These are phyloP conservation scores for Myrmecobius fasciatus DNA, from an alignment of 2,113 vertebrate genomes.

Conservation along the genomic window DNA sequence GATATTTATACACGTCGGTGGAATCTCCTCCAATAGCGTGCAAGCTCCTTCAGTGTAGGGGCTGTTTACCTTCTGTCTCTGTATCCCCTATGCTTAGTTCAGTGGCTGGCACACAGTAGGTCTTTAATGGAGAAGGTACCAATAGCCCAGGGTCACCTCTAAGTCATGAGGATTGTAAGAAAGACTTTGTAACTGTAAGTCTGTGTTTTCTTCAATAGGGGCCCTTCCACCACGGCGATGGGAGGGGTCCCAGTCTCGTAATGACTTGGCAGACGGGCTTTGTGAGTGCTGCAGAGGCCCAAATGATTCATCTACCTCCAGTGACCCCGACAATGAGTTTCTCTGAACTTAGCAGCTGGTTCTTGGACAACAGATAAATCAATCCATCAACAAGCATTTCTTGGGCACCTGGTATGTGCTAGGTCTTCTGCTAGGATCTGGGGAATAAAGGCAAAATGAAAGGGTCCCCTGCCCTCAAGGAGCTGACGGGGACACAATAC, in stretches of 20 bases:
- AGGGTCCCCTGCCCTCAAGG: not conserved
- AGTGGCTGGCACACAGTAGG: not conserved
- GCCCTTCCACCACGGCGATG: not conserved
- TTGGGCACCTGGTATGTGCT: not conserved
- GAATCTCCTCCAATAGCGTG: not conserved
- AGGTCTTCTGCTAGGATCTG: not conserved
- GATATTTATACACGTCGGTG: not conserved
- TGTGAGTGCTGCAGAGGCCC: not conserved
- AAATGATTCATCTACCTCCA: not conserved
- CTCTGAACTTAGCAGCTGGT: not conserved
- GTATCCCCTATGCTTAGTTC: not conserved
- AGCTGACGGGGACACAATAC: not conserved
- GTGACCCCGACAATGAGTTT: not conserved
- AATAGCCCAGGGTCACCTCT: not conserved
- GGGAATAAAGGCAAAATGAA: not conserved
- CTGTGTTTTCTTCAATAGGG: not conserved
- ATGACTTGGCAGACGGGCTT: not conserved
- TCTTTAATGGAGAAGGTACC: not conserved
- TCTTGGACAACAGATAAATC: not conserved
- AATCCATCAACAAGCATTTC: conserved; percentile 1
- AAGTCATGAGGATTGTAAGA: not conserved
- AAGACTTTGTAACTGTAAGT: not conserved
- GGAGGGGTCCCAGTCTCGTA: not conserved
- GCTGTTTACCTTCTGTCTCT: not conserved
- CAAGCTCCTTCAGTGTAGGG: not conserved